Percentiles rank a stretch among this genome's conserved stretches.
Evolutionary conservation across 2,888 invertebrate species (phyloP).

Genomic region (Netelia fuscicornis): DNA sequence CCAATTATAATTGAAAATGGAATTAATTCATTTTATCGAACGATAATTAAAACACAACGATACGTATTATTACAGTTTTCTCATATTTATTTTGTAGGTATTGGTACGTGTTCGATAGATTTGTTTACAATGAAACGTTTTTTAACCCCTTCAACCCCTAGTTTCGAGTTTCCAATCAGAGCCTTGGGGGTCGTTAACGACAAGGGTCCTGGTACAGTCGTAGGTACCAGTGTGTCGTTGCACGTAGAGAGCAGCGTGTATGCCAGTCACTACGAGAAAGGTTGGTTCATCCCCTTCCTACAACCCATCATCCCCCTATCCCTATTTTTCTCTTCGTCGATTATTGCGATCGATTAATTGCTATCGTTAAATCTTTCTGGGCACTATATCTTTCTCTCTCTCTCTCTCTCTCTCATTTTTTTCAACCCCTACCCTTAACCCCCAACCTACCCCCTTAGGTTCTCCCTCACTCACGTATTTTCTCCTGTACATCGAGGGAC

Average conservation of each 20-base stretch:
- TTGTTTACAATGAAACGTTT: background rate
- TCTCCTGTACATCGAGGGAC: constrained; percentile 19
- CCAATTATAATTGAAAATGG: too few relatives aligned
- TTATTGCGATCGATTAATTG: constrained; percentile 59
- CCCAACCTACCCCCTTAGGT: background rate
- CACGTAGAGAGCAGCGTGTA: background rate
- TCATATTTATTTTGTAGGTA: background rate
- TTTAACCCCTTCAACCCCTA: background rate
- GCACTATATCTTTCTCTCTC: background rate
- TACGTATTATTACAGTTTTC: too few relatives aligned
- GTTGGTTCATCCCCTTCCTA: background rate
- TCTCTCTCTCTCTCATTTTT: constrained; percentile 15
- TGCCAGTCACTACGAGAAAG: constrained; percentile 2
- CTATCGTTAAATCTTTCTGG: constrained; percentile 55
- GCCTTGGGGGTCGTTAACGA: constrained; percentile 42
- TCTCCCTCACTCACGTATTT: background rate
- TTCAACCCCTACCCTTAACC: background rate
- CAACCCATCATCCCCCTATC: background rate
- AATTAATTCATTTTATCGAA: too few relatives aligned
- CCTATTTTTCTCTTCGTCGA: constrained; percentile 15
- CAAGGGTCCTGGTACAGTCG: constrained; percentile 11
- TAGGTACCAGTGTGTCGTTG: constrained; percentile 5
- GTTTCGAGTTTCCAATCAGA: constrained; percentile 39
- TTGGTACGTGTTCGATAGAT: background rate
- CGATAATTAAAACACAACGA: too few relatives aligned